Percentiles rank a stretch among this genome's conserved stretches.
Evolutionary conservation across 1,140 invertebrate genomes (phyloP).

Genomic region (Acromyrmex charruanus): DNA sequence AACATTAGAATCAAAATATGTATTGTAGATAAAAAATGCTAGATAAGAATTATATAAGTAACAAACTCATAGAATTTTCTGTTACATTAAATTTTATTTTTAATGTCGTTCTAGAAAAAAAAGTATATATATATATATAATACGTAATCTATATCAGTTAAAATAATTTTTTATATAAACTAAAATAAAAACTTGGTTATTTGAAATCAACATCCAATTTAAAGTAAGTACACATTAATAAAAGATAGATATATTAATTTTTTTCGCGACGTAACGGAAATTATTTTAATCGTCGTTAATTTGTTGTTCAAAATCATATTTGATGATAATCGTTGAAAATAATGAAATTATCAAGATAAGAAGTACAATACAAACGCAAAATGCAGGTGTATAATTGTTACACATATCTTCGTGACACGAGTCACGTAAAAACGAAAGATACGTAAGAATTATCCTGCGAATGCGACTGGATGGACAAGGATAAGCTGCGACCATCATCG

Average conservation of each 20-base stretch:
- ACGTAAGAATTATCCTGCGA: slow-evolving; percentile 14
- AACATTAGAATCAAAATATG: not conserved
- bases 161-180: not conserved
- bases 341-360: slow-evolving; percentile 29
- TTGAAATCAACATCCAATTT: not conserved
- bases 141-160: not conserved
- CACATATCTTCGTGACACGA: not conserved
- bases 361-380: not conserved
- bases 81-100: not conserved
- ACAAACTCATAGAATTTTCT: not conserved
- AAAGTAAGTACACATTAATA: not conserved
- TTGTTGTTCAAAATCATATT: not conserved
- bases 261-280: not conserved
- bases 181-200: not conserved
- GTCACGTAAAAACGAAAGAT: slow-evolving; percentile 26
- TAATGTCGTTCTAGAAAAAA: not conserved
- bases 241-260: not conserved
- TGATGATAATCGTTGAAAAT: not conserved
- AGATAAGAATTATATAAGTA: not conserved
- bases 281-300: not conserved
- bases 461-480: not conserved
- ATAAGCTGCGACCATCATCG: slow-evolving; percentile 4
- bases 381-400: not conserved
- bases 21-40: no score
- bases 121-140: no score